Base-by-base conservation (phyloP, 2,888 invertebrate genomes). In the Graphium colonna region DNA sequence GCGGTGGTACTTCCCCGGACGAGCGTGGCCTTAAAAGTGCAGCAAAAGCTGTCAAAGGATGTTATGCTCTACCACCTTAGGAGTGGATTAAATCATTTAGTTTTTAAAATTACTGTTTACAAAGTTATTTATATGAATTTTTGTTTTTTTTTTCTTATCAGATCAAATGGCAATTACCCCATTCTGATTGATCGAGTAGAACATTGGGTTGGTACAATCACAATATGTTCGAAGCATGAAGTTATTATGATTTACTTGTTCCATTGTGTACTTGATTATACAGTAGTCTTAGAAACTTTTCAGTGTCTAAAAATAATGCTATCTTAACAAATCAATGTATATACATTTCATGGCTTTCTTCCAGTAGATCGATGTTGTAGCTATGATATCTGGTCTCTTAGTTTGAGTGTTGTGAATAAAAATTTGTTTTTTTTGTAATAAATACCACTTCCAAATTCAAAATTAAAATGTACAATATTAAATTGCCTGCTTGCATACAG, bases 141-240 rank as follows among this genome's bases (percentile, higher is more conserved):
- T n/a, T n/a, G n/a, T n/a, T n/a, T n/a, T 63, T 75, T 74, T 73
- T 69, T 65, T 74, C 75, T 75, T 71, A 62, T 75, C 75, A 84
- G 84, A 78, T 70, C 71, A 68, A 64, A 74, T 65, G 70, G 77
- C 73, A 74, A 73, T 73, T 63, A 71, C 79, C 61, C 60, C 75
- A 65, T 68, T 79, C 65, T 82, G 77, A 81, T 67, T 59, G 65
- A 67, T 59, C 61, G 63, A 64, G 64, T 62, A 53, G 49, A 43
- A 40, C 50, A 41, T 51, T 56, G 57, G 52, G 62, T 63, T 58
- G 58, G 61, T 67, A 74, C 67, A 80, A 80, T 76, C 48, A 43
- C 2, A 36, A 52, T 38, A 52, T 43, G 15, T 48, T 45, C 43
- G 39, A 38, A 26, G 53, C 53, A 53, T 53, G 53, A 18, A 18